phyloP scores from a whole-genome alignment of 2,888 invertebrate genomes.

The Papilio protenor region DNA sequence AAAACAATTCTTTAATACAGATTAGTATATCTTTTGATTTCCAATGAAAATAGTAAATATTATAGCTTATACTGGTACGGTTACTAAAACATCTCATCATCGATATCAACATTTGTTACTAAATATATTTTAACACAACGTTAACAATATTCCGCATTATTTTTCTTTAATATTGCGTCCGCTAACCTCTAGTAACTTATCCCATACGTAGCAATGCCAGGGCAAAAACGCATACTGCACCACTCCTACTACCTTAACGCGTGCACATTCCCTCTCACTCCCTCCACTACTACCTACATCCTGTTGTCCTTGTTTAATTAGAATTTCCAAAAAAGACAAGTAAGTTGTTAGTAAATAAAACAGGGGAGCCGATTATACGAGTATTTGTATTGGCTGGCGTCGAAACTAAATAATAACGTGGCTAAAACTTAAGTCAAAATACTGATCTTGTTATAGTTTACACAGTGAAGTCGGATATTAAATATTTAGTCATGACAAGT shows the following conservation, averaged over 20 bases:
- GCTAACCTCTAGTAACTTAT: constrained; percentile 50
- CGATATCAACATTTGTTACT: background rate
- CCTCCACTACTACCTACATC: constrained; percentile 46
- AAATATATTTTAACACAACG: background rate
- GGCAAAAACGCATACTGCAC: constrained; percentile 81
- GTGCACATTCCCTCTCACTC: constrained; percentile 56
- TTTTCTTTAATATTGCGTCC: background rate
- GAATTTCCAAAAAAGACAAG: constrained; percentile 47
- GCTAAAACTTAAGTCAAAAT: constrained; percentile 18
- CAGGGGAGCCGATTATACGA: constrained; percentile 29
- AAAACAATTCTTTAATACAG: too few relatives aligned
- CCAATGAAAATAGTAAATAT: too few relatives aligned
- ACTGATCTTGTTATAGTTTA: background rate
- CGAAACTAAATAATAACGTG: constrained; percentile 15
- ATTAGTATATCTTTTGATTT: too few relatives aligned
- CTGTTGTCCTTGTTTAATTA: constrained; percentile 59
- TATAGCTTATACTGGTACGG: background rate
- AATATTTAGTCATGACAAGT: background rate
- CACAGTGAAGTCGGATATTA: background rate
- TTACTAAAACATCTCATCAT: background rate
- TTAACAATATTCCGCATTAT: background rate
- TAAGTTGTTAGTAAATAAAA: constrained; percentile 60
- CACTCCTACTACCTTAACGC: constrained; percentile 70
- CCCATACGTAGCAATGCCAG: constrained; percentile 69
- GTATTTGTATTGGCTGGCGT: constrained; percentile 22